Percentiles rank a stretch among this genome's conserved stretches.
Conservation (phyloP, 2,888 invertebrate genomes). For the Pinctada fucata region DNA sequence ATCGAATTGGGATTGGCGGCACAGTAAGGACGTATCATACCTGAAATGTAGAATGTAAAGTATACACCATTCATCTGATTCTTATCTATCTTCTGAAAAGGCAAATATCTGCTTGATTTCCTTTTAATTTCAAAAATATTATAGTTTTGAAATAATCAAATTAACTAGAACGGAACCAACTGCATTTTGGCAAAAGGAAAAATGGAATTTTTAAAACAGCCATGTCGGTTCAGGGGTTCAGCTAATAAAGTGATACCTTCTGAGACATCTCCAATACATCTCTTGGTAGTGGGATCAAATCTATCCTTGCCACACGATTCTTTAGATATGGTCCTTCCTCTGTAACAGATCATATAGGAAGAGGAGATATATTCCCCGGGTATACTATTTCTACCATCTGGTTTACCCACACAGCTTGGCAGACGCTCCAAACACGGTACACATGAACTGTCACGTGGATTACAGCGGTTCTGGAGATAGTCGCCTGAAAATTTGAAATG, state of each 20-base stretch:
- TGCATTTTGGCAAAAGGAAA: too few relatives aligned
- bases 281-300: slow-evolving; percentile 48
- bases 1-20: slow-evolving; percentile 45
- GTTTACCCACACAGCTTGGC: slow-evolving; percentile 50
- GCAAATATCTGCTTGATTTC: too few relatives aligned
- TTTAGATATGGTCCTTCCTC: slow-evolving; percentile 46
- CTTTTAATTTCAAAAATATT: too few relatives aligned
- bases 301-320: slow-evolving; percentile 46
- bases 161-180: too few relatives aligned
- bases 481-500: slow-evolving; percentile 42
- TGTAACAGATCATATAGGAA: slow-evolving; percentile 49
- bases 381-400: slow-evolving; percentile 51
- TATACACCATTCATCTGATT: not conserved
- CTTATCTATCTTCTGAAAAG: not conserved
- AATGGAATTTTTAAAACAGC: too few relatives aligned
- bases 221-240: too few relatives aligned
- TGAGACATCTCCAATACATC: slow-evolving; percentile 49
- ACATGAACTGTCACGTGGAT: slow-evolving; percentile 46
- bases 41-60: slow-evolving; percentile 33
- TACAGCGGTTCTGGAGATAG: slow-evolving; percentile 56
- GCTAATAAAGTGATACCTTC: slow-evolving; percentile 39
- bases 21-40: slow-evolving; percentile 50
- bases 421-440: slow-evolving; percentile 48
- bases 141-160: too few relatives aligned
- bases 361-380: slow-evolving; percentile 46